These are phyloP conservation scores for Platichthys flesus DNA, from an alignment of 2,113 vertebrate species.

Conservation along the genomic window DNA sequence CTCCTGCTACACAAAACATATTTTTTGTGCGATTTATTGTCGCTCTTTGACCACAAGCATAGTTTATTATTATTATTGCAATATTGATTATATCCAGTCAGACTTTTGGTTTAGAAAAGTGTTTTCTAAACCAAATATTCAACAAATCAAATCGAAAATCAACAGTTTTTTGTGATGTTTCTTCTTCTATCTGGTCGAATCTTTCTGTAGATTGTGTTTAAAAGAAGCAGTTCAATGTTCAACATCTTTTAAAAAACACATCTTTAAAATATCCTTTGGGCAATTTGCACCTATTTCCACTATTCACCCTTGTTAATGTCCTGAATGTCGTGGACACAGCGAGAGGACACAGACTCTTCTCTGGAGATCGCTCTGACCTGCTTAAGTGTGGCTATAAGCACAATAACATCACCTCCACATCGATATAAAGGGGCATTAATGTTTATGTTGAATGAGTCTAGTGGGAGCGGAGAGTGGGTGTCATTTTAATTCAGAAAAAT, in stretches of 20 bases:
- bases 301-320: constrained; percentile 37
- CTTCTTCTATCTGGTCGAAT: background rate
- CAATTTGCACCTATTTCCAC: constrained; percentile 9
- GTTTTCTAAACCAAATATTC: too few relatives aligned
- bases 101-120: too few relatives aligned
- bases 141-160: too few relatives aligned
- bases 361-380: constrained; percentile 26
- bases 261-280: constrained; percentile 12
- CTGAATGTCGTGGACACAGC: constrained; percentile 15
- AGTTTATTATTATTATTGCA: too few relatives aligned
- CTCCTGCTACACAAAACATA: too few relatives aligned
- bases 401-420: constrained; percentile 30
- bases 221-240: background rate
- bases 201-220: background rate
- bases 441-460: constrained; percentile 32
- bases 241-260: constrained; percentile 4
- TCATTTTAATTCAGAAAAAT: constrained; percentile 41
- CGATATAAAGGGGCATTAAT: constrained; percentile 54
- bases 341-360: constrained; percentile 7
- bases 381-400: constrained; percentile 41
- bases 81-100: too few relatives aligned
- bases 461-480: constrained; percentile 1
- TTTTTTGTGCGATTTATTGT: too few relatives aligned
- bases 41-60: too few relatives aligned
- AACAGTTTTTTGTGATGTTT: too few relatives aligned